Percentiles rank a stretch among this genome's conserved stretches.
Evolutionary conservation across 2,797 vertebrate species (phyloP).

Genomic region (Bradypodion pumilum): DNA sequence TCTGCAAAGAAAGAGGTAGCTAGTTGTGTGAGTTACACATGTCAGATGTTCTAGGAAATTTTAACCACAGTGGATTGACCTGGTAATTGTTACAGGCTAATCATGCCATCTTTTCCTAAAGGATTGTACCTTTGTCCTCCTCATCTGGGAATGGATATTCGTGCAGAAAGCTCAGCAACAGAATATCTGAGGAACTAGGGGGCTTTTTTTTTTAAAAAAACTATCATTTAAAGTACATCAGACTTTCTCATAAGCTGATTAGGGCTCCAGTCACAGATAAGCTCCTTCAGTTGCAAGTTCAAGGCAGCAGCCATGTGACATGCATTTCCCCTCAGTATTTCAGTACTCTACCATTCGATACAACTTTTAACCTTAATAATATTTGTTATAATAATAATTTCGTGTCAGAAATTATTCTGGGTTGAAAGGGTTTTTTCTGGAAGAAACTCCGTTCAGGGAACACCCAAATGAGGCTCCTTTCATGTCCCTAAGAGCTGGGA

Average conservation of each 20-base stretch:
- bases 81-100: constrained; percentile 59
- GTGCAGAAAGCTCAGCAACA: constrained; percentile 36
- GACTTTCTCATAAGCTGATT: constrained; percentile 56
- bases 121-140: constrained; percentile 40
- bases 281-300: neutral
- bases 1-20: neutral
- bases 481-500: no score
- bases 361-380: neutral
- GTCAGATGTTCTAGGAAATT: constrained; percentile 8
- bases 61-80: constrained; percentile 29
- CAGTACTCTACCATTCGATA: neutral
- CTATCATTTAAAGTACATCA: constrained; percentile 38
- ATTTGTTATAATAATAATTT: no score
- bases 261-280: constrained; percentile 44
- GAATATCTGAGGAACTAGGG: constrained; percentile 26
- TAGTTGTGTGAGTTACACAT: neutral
- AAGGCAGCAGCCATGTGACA: neutral
- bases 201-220: constrained; percentile 50
- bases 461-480: no score
- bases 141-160: constrained; percentile 27
- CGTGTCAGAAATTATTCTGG: no score
- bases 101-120: constrained; percentile 40
- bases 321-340: neutral
- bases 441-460: no score
- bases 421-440: no score